Evolutionary conservation across 2,888 invertebrate genomes (phyloP), one percentile per base, ranked within the genome.

Genomic region (Scelioninae gen. 1): DNA sequence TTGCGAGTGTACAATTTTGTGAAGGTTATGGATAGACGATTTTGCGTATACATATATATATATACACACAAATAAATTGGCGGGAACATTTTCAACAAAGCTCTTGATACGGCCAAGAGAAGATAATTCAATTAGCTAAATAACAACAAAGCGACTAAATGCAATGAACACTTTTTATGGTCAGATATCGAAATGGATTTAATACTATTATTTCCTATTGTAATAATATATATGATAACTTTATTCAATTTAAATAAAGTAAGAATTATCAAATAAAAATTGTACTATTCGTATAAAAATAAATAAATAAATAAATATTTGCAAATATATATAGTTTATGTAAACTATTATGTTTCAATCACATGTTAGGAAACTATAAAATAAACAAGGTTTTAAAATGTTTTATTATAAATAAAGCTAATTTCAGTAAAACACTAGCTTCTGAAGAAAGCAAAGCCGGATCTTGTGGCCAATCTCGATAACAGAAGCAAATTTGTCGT

Each of bases 181-280:
- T 34, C 68, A 63, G 82, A 80, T n/a, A n/a, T 84, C 83, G 79
- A 84, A 81, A 86, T 84, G 87, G 89, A 89, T 90, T 91, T 91
- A 89, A 87, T 89, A 88, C 88, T 90, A 88, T 87, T 86, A 87
- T 87, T 90, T 90, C 87, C n/a, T n/a, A n/a, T n/a, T n/a, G n/a
- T n/a, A n/a, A n/a, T n/a, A n/a, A n/a, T n/a, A n/a, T n/a, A n/a
- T n/a, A n/a, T n/a, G n/a, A n/a, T n/a, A n/a, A n/a, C n/a, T n/a
- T n/a, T n/a, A n/a, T n/a, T n/a, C n/a, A n/a, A n/a, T n/a, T n/a
- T n/a, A n/a, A n/a, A n/a, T n/a, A n/a, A n/a, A n/a, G n/a, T n/a
- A n/a, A n/a, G n/a, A n/a, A n/a, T n/a, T n/a, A n/a, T n/a, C n/a
- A n/a, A n/a, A n/a, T n/a, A n/a, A n/a, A n/a, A n/a, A n/a, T n/a